Evolutionary conservation across 2,888 invertebrate species (phyloP), one percentile per base, ranked within the genome.

Genomic region (Meliscaeva auricollis): DNA sequence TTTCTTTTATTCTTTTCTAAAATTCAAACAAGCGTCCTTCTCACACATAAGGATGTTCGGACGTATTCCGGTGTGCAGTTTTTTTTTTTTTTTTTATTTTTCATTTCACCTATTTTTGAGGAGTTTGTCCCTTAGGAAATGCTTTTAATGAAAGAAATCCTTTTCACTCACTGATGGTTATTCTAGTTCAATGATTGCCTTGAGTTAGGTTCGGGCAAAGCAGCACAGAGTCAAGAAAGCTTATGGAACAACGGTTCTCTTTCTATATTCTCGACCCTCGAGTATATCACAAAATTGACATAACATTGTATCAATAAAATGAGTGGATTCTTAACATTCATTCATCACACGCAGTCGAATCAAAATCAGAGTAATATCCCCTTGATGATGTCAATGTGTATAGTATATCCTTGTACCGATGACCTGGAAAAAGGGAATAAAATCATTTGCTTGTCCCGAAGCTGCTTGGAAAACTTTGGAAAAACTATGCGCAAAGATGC

Each of bases 281-380:
- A 13, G 13, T 38, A 3, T 38, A 13, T 11, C 9, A 9, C 38
- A 11, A 20, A 79, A 64, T 78, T 78, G 83, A 83, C 62, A 83
- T 78, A 83, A 78, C 78, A 58, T 64, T 83, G 74, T 69, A 78
- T 64, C 62, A 79, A 83, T 69, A 83, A 78, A 74, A 78, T 69
- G 64, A 83, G 74, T 78, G 74, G 69, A 83, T 69, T 20, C 41
- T 69, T 17, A 44, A 30, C 41, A 69, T 82, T 73, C 69, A 79
- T 79, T 74, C 56, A 69, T 74, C 78, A 64, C 69, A 79, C 83
- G 82, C 82, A 82, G 52, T 26, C 6, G 38, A 60, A 26, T 60
- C 60, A 35, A 9, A 54, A 17, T 50, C 46, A 30, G 44, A 54
- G 54, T 32, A 54, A 54, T 41, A n/a, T 38, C 64, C 11, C 22